Base-by-base conservation (phyloP, 2,888 invertebrate species). In the Polydrusus pterygomalis region DNA sequence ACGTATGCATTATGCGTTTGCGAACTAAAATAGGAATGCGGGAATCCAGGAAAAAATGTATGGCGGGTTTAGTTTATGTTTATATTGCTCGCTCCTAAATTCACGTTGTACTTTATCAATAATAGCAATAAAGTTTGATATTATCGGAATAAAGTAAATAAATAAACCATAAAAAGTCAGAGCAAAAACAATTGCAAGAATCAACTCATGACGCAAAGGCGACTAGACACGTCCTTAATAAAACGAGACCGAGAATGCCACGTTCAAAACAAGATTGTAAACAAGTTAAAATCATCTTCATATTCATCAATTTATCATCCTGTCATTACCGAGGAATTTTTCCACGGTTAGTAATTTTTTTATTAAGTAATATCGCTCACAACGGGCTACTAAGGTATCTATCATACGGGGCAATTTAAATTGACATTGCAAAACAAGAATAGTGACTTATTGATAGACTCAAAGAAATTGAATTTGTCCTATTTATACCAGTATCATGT, bases 251-350 rank as follows among this genome's bases (percentile, higher is more conserved):
- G 18, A 45, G 47, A 34, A 49, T 15, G 49, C 34, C 15, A 9
- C 6, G 64, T 38, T 38, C 30, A 45, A 45, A 63, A 43, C 64
- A 49, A 64, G 17, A 30, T 64, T 25, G 47, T 64, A 64, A 64
- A 64, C 64, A 64, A 64, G 25, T 47, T 30, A 30, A 60, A 34
- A 34, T 34, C 9, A 17, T 43, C 5, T 18, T 9, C 58, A 11
- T 34, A 10, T 34, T 34, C 34, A 34, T 34, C 34, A 34, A 34
- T 34, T 34, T 34, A 34, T 54, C 54, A 18, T 60, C 58, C 5
- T 60, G 11, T 25, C 17, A 64, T 47, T 17, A 49, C 20, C 13
- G 11, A 15, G 49, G 63, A 47, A 64, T 64, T 8, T 64, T 47
- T 34, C 25, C 49, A 15, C 34, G 47, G 25, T 34, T 49, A 64